phyloP scores from a whole-genome alignment of 2,797 vertebrate genomes.

The Mormyrops attenuatus region DNA sequence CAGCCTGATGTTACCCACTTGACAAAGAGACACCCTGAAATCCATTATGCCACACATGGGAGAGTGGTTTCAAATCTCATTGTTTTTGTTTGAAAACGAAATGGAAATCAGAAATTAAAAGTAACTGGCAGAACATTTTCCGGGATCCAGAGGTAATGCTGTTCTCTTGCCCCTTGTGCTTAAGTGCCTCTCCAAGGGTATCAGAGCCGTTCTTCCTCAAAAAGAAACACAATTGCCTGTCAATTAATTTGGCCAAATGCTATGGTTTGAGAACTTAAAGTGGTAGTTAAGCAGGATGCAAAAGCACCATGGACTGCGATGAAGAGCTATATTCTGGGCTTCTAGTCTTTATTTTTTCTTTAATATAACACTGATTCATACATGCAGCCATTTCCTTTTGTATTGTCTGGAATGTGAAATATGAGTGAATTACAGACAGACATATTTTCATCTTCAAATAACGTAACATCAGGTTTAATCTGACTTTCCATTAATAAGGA shows the following conservation, averaged over 20 bases:
- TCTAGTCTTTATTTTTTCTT: neutral
- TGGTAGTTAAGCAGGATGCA: neutral
- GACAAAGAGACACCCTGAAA: neutral
- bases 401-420: neutral
- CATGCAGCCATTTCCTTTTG: neutral
- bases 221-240: neutral
- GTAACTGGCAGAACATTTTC: neutral
- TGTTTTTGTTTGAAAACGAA: neutral
- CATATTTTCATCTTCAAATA: neutral
- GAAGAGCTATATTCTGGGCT: neutral
- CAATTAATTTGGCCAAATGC: neutral
- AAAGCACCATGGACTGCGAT: neutral
- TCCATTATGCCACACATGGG: neutral
- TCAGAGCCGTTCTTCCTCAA: neutral
- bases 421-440: neutral
- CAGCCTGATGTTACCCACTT: neutral
- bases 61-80: neutral
- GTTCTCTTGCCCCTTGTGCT: neutral
- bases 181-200: neutral
- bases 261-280: neutral
- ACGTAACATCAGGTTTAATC: neutral
- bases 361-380: neutral
- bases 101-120: slow-evolving; percentile 1
- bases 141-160: neutral
- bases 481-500: neutral